Evolutionary conservation across 37 sponge, comb jelly and placozoan genomes (phyloP), one percentile per base, ranked within the genome.

Genomic region (Cliona cf. orientalis): DNA sequence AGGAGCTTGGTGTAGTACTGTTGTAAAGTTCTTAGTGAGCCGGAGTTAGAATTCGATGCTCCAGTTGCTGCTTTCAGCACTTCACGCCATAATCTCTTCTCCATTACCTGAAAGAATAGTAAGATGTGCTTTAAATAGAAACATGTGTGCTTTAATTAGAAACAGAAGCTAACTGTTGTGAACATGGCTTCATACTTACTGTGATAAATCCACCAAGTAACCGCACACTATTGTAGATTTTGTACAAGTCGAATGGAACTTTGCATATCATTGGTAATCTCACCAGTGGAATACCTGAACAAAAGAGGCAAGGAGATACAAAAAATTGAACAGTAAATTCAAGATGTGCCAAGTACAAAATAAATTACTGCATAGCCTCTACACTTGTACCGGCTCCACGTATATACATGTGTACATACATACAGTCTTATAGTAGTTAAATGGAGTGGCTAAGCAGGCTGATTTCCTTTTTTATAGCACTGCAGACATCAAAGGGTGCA

Each of bases 31-130:
- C 81, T 72, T 4, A 80, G 45, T 0, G 87, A 74, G 42, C 81
- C 38, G 0, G 74, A 55, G 42, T 69, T 63, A 4, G 76, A 4
- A 42, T 42, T 45, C 9, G 76, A 21, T 29, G 46, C 60, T n/a
- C 71, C 11, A 37, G 31, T 56, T 31, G 67, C 49, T 3, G 66
- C 45, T 42, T 74, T 80, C 58, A 87, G 19, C 2, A 87, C 81
- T 26, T 87, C 87, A 31, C 67, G 73, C 87, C 87, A 87, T 4
- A 87, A 55, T 17, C 66, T 46, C 60, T 87, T 87, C 37, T 87
- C 80, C 40, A 74, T 53, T 6, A 87, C 87, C 87, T 87, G 72
- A 17, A 41, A 43, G 12, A 6, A 35, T 35, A n/a, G 38, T 5
- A 11, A 11, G 37, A 69, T 21, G 33, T 19, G 23, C 38, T 21